Conservation (phyloP, 1,140 invertebrate genomes). For the Anastrepha ludens region DNA sequence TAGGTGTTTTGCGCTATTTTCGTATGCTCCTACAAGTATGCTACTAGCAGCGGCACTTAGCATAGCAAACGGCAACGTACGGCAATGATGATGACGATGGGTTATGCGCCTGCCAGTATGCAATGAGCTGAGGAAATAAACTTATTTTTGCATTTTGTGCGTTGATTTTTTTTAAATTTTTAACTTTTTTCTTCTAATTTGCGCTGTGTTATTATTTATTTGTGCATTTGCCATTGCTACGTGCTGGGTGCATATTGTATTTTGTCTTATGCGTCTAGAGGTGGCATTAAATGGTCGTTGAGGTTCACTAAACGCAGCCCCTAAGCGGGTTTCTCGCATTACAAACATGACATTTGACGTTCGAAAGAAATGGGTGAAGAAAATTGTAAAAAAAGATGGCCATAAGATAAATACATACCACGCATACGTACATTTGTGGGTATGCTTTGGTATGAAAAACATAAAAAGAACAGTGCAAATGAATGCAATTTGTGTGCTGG, state of each 20-base stretch:
- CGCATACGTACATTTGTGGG: neutral
- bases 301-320: neutral
- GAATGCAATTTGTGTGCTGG: neutral
- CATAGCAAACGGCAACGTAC: neutral
- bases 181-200: neutral
- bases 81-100: neutral
- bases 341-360: slow-evolving; percentile 28
- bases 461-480: neutral
- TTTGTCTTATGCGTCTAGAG: neutral
- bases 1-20: neutral
- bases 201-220: neutral
- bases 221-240: neutral
- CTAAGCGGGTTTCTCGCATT: slow-evolving; percentile 26
- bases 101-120: neutral
- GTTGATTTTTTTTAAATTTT: neutral
- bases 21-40: neutral
- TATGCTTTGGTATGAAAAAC: neutral
- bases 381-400: neutral
- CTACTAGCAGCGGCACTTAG: neutral
- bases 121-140: neutral
- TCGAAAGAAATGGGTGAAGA: neutral
- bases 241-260: neutral
- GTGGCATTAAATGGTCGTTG: slow-evolving; percentile 33
- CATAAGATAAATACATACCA: neutral
- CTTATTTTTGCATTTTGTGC: neutral